phyloP scores from a whole-genome alignment of 2,888 invertebrate species.

The Calliphora vomitoria region DNA sequence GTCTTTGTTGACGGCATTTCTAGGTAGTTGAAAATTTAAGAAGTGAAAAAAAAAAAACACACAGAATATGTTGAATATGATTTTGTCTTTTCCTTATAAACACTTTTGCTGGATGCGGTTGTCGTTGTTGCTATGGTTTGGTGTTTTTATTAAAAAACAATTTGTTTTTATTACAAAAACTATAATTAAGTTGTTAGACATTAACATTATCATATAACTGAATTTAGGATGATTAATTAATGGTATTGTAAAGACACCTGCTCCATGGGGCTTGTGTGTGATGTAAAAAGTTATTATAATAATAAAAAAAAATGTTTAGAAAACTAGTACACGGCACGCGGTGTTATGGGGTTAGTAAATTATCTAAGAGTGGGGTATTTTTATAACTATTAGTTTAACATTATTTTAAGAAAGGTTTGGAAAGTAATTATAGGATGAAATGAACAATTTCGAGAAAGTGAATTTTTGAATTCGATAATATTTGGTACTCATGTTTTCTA shows the following conservation, averaged over 20 bases:
- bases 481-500: too few relatives aligned
- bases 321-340: conserved; percentile 12
- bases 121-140: conserved; percentile 32
- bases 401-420: too few relatives aligned
- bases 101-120: conserved; percentile 23
- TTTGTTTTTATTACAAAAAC: conserved; percentile 69
- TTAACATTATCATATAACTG: conserved; percentile 68
- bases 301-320: conserved; percentile 18
- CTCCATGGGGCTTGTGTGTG: conserved; percentile 35
- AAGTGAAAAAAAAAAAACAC: conserved; percentile 5
- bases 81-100: conserved; percentile 62
- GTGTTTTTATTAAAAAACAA: conserved; percentile 63
- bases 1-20: conserved; percentile 50
- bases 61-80: conserved; percentile 26
- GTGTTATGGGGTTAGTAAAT: not conserved
- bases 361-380: not conserved
- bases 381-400: too few relatives aligned
- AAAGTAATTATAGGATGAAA: too few relatives aligned
- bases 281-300: conserved; percentile 36
- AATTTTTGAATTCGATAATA: too few relatives aligned
- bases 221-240: conserved; percentile 68
- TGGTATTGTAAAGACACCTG: conserved; percentile 65
- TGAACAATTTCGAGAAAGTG: too few relatives aligned
- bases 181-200: conserved; percentile 71
- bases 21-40: conserved; percentile 10